phyloP scores from a whole-genome alignment of 1,140 invertebrate species.

The Chymomyza costata region DNA sequence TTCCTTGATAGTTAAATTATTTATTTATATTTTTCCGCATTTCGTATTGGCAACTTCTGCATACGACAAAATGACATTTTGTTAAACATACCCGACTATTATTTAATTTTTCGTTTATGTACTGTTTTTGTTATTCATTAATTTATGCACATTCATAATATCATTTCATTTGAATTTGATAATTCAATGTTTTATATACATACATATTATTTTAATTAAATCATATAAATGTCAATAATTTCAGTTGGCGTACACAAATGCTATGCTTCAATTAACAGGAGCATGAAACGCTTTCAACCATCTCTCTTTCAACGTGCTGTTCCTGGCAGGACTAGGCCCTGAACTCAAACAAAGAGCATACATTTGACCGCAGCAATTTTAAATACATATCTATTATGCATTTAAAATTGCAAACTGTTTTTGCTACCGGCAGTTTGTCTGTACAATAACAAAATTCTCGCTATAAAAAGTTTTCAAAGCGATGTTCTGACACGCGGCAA shows the following conservation, averaged over 20 bases:
- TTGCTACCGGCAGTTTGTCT: constrained; percentile 5
- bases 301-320: too few species aligned
- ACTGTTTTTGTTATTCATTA: constrained; percentile 14
- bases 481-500: too few species aligned
- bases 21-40: constrained; percentile 49
- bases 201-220: constrained; percentile 48
- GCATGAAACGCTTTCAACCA: not conserved
- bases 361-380: constrained; percentile 45
- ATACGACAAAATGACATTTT: constrained; percentile 32
- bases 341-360: too few species aligned
- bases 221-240: constrained; percentile 61
- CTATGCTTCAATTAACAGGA: constrained; percentile 55
- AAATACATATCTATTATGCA: constrained; percentile 44
- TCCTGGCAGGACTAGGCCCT: too few species aligned
- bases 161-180: constrained; percentile 34
- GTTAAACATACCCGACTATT: constrained; percentile 32
- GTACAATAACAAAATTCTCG: too few species aligned
- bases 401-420: constrained; percentile 37
- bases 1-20: constrained; percentile 43
- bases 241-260: constrained; percentile 24
- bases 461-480: too few species aligned
- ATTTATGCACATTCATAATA: constrained; percentile 44
- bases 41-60: constrained; percentile 8
- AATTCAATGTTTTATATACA: constrained; percentile 1
- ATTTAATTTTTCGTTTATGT: constrained; percentile 31